phyloP scores from a whole-genome alignment of 2,888 invertebrate species.

The Cephus pulcher region DNA sequence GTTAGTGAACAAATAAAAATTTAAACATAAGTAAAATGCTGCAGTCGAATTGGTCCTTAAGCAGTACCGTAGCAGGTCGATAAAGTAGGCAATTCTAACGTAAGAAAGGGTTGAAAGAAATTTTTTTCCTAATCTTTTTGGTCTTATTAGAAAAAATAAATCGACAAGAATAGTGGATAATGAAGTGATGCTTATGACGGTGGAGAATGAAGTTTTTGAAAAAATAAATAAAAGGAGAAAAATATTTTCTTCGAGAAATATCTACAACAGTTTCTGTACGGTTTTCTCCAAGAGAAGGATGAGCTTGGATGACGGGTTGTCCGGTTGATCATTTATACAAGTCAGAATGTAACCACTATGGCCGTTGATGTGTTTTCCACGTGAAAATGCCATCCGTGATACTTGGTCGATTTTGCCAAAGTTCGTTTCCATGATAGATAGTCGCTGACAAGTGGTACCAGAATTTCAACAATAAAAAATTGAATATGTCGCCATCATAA shows the following conservation, averaged over 20 bases:
- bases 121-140: too few species aligned
- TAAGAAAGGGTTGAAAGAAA: too few species aligned
- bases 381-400: background rate
- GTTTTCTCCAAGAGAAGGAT: background rate
- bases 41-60: background rate
- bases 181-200: background rate
- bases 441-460: background rate
- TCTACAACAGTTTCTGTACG: background rate
- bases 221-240: background rate
- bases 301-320: background rate
- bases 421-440: constrained; percentile 1
- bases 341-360: constrained; percentile 38
- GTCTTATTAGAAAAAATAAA: background rate
- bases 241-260: background rate
- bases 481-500: background rate
- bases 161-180: background rate
- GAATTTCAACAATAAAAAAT: background rate
- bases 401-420: background rate
- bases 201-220: background rate
- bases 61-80: background rate
- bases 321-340: constrained; percentile 38
- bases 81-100: too few species aligned
- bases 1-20: background rate
- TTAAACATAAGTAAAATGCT: background rate
- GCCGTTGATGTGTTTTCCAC: constrained; percentile 36